Evolutionary conservation across 1,140 invertebrate species (phyloP).

Genomic region (Drosophila micromelanica): DNA sequence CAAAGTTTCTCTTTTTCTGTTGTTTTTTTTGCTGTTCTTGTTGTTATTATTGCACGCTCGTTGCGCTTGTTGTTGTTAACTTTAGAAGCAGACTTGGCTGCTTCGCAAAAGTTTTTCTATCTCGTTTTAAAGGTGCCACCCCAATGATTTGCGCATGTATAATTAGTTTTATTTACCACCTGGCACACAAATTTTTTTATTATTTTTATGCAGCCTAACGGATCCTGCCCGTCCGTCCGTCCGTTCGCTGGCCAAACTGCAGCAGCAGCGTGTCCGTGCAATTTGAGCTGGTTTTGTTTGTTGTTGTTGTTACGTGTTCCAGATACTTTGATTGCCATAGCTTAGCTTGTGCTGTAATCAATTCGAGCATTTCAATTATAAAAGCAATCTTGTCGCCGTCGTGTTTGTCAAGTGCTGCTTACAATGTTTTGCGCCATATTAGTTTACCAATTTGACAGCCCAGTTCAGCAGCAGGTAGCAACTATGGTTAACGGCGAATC

Average conservation of each 20-base stretch:
- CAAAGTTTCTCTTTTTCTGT: slow-evolving; percentile 54
- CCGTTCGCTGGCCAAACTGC: too few relatives aligned
- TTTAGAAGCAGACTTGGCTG: slow-evolving; percentile 70
- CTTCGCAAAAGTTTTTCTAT: slow-evolving; percentile 69
- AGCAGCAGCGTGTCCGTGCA: too few relatives aligned
- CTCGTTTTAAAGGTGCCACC: slow-evolving; percentile 49
- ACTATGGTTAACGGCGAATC: not conserved
- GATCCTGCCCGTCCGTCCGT: too few relatives aligned
- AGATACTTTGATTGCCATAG: slow-evolving; percentile 18
- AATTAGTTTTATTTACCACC: slow-evolving; percentile 80
- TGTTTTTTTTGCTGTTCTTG: slow-evolving; percentile 42
- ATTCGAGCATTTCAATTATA: slow-evolving; percentile 78
- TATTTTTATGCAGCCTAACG: slow-evolving; percentile 78
- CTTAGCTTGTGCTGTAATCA: too few relatives aligned
- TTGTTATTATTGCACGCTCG: slow-evolving; percentile 42
- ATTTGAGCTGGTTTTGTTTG: too few relatives aligned
- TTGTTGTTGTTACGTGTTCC: not conserved
- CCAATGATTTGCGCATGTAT: slow-evolving; percentile 57
- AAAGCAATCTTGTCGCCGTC: slow-evolving; percentile 56
- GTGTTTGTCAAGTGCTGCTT: slow-evolving; percentile 36
- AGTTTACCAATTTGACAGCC: slow-evolving; percentile 52
- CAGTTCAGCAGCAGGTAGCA: slow-evolving; percentile 1
- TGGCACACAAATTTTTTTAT: slow-evolving; percentile 77
- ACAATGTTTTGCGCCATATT: slow-evolving; percentile 62
- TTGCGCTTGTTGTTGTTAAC: slow-evolving; percentile 29